Percentiles rank a stretch among this genome's conserved stretches.
phyloP scores from a whole-genome alignment of 2,113 vertebrate genomes.

The Elaphurus davidianus region DNA sequence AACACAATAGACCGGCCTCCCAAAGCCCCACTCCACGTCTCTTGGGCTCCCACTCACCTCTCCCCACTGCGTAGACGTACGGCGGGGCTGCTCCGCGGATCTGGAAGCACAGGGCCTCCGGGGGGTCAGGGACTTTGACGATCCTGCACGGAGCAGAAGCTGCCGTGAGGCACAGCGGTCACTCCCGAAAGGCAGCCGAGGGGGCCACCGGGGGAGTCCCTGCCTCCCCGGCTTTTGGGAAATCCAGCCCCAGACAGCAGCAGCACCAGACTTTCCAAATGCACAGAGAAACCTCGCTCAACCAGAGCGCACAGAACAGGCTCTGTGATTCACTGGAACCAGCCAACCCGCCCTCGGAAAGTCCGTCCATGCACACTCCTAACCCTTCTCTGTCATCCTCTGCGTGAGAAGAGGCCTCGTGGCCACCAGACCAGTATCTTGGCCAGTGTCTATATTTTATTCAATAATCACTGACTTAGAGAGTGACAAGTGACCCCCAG shows the following conservation, averaged over 20 bases:
- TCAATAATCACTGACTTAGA: background rate
- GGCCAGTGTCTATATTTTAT: background rate
- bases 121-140: slow-evolving; percentile 93
- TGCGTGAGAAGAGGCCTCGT: background rate
- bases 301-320: background rate
- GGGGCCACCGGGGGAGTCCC: background rate
- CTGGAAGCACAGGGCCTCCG: slow-evolving; percentile 91
- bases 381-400: background rate
- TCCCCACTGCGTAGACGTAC: slow-evolving; percentile 91
- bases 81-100: slow-evolving; percentile 91
- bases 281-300: fast-evolving
- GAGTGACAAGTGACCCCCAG: background rate
- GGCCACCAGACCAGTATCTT: background rate
- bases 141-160: slow-evolving; percentile 82
- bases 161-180: background rate
- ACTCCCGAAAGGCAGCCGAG: fast-evolving
- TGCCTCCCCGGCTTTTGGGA: background rate
- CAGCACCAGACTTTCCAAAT: background rate
- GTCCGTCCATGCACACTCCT: fast-evolving
- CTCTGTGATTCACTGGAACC: background rate
- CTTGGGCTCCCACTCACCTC: slow-evolving; percentile 82
- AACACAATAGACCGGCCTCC: background rate
- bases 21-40: background rate
- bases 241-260: background rate
- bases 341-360: background rate